Evolutionary conservation across 2,113 vertebrate genomes (phyloP).

Genomic region (Hiodon alosoides): DNA sequence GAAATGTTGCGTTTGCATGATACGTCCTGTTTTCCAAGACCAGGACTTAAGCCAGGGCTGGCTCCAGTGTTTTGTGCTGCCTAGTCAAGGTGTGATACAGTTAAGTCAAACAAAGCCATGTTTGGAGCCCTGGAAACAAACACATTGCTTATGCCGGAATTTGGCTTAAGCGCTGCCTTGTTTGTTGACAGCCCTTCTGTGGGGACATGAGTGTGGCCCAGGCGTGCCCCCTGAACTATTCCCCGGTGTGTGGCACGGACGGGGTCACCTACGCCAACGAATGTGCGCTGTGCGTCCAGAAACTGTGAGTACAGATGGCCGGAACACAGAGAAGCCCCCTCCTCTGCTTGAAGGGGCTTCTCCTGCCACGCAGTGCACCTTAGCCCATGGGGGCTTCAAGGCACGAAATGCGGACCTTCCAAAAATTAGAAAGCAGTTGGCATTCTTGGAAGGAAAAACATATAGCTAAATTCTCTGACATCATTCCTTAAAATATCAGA

Average conservation of each 20-base stretch:
- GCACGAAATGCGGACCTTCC: no score
- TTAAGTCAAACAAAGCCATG: no score
- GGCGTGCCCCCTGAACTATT: constrained; percentile 58
- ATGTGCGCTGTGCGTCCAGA: constrained; percentile 62
- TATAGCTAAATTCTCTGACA: no score
- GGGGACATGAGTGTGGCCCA: constrained; percentile 29
- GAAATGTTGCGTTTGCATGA: neutral
- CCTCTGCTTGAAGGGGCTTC: no score
- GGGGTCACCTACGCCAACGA: constrained; percentile 65
- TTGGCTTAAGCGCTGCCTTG: neutral
- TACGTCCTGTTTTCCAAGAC: neutral
- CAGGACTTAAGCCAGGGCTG: neutral
- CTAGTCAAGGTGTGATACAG: no score
- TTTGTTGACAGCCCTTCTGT: constrained; percentile 46
- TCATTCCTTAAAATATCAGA: no score
- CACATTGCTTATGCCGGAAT: neutral
- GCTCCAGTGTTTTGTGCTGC: no score
- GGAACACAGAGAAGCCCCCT: no score
- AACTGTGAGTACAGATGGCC: constrained; percentile 42
- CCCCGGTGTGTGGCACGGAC: constrained; percentile 64
- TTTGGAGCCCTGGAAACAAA: neutral
- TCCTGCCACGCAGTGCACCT: no score
- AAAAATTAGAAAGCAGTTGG: no score
- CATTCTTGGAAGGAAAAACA: no score
- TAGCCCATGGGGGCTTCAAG: no score